Evolutionary conservation across 2,113 vertebrate genomes (phyloP).

Genomic region (Ardeotis arabs): DNA sequence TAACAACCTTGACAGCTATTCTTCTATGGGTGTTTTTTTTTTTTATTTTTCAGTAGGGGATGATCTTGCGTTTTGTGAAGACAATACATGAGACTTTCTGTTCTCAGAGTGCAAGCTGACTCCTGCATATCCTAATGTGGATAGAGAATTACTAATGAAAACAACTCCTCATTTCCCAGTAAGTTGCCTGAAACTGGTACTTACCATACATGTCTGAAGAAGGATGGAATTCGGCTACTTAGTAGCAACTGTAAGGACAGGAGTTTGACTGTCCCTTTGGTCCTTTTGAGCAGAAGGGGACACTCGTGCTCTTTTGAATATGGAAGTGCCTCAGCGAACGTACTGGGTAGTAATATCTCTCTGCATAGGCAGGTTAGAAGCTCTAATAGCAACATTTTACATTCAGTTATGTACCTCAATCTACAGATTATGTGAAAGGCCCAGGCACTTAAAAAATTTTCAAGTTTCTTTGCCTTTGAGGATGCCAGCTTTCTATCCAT

Average conservation of each 20-base stretch:
- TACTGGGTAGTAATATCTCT: not conserved
- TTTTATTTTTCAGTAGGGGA: slow-evolving; percentile 56
- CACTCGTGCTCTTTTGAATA: not conserved
- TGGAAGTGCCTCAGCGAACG: not conserved
- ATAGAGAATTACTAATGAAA: slow-evolving; percentile 80
- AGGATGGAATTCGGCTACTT: not conserved
- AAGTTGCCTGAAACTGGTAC: slow-evolving; percentile 22
- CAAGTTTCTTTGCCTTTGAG: not conserved
- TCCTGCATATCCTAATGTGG: slow-evolving; percentile 69
- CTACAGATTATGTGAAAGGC: not conserved
- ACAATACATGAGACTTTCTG: slow-evolving; percentile 77
- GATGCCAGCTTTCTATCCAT: not conserved
- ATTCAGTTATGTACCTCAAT: not conserved
- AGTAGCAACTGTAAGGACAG: not conserved
- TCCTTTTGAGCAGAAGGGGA: not conserved
- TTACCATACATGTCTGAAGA: not conserved
- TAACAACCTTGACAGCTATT: not conserved
- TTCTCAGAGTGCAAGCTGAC: slow-evolving; percentile 81
- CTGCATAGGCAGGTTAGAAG: not conserved
- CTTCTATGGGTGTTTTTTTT: not conserved
- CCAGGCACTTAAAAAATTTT: not conserved
- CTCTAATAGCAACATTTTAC: not conserved
- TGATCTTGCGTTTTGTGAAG: slow-evolving; percentile 77
- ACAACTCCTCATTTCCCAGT: slow-evolving; percentile 73
- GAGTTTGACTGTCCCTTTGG: not conserved